Conservation (phyloP, 1,140 invertebrate species). For the Venturia canescens region DNA sequence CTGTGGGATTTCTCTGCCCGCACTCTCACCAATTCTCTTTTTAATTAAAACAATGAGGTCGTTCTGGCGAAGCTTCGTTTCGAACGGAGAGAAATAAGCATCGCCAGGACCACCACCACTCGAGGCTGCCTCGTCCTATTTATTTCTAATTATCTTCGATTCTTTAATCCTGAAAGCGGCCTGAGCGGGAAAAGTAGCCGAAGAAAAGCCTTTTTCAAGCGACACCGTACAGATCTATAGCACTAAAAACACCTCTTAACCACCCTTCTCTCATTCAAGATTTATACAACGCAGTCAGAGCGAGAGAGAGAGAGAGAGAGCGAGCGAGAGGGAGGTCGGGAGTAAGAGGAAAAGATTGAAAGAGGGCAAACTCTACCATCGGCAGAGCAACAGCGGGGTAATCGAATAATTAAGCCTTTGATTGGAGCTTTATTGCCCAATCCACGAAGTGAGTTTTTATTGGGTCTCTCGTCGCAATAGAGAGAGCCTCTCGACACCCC, state of each 20-base stretch:
- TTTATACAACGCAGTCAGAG: constrained; percentile 5
- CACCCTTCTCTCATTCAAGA: constrained; percentile 43
- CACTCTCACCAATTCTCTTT: constrained; percentile 59
- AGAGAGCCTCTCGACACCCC: constrained; percentile 30
- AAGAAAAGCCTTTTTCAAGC: constrained; percentile 25
- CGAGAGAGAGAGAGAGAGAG: background rate
- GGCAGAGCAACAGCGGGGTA: constrained; percentile 57
- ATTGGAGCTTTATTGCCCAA: constrained; percentile 78
- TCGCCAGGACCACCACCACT: background rate
- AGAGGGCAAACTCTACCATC: constrained; percentile 31
- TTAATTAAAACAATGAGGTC: constrained; percentile 76
- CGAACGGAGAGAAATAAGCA: constrained; percentile 29
- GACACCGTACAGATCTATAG: constrained; percentile 25
- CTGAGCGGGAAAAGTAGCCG: constrained; percentile 27
- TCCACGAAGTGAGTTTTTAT: constrained; percentile 76
- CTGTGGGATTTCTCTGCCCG: constrained; percentile 55
- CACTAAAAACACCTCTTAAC: constrained; percentile 21
- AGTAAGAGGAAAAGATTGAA: background rate
- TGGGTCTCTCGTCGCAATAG: constrained; percentile 57
- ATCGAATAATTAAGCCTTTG: constrained; percentile 78
- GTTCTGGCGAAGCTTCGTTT: constrained; percentile 34
- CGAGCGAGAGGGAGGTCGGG: background rate
- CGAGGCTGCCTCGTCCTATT: constrained; percentile 65
- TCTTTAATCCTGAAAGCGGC: constrained; percentile 63
- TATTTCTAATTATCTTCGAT: constrained; percentile 78